These are phyloP conservation scores for Ennomos fuscantarius DNA, from an alignment of 2,888 invertebrate species.

Conservation along the genomic window DNA sequence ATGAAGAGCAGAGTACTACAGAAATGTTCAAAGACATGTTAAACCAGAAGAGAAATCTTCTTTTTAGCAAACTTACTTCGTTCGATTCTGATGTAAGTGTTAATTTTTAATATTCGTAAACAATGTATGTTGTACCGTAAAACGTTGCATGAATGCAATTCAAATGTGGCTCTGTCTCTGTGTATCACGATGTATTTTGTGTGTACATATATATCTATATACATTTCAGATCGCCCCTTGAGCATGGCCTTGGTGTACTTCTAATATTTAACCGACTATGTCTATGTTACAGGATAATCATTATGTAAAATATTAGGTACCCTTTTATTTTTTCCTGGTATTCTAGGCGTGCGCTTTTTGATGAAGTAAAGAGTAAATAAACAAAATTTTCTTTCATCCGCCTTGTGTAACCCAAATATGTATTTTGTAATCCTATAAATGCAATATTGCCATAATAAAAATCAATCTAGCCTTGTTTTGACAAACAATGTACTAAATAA, in stretches of 20 bases:
- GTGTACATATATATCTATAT: slow-evolving; percentile 1
- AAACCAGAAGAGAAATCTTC: slow-evolving; percentile 94
- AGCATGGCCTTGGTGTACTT: slow-evolving; percentile 42
- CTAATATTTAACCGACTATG: slow-evolving; percentile 1
- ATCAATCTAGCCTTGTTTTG: slow-evolving; percentile 17
- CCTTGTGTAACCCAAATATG: slow-evolving; percentile 4
- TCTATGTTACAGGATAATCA: slow-evolving; percentile 1
- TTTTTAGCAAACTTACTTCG: slow-evolving; percentile 94
- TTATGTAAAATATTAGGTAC: slow-evolving; percentile 1
- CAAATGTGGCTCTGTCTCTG: slow-evolving; percentile 28
- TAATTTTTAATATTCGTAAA: slow-evolving; percentile 6
- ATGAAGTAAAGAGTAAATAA: background rate
- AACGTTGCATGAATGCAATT: slow-evolving; percentile 60
- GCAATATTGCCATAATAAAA: slow-evolving; percentile 2
- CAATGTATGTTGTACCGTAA: slow-evolving; percentile 44
- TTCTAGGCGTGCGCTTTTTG: slow-evolving; percentile 9
- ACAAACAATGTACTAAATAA: slow-evolving; percentile 10
- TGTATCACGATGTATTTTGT: slow-evolving; percentile 17
- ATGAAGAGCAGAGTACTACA: slow-evolving; percentile 90
- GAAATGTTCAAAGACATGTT: slow-evolving; percentile 98
- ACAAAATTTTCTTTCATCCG: slow-evolving; percentile 6
- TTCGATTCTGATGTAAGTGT: slow-evolving; percentile 95
- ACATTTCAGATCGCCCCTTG: slow-evolving; percentile 35
- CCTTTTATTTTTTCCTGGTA: background rate
- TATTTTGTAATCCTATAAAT: background rate